phyloP scores from a whole-genome alignment of 53 echinoderm and acorn worm genomes.

The Astropecten irregularis region DNA sequence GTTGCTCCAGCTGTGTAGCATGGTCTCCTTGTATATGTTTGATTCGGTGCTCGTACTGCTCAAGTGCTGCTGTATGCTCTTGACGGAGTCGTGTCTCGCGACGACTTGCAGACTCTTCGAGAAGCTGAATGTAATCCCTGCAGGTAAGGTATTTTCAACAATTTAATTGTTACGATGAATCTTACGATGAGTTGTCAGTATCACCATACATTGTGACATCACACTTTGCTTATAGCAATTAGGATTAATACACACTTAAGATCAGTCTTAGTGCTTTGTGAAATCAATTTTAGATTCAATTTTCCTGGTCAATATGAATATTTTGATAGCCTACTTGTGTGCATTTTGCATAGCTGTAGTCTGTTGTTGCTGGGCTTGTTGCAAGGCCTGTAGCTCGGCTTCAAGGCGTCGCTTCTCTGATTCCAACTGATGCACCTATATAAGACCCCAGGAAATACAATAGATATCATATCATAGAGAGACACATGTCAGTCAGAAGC shows the following conservation, averaged over 20 bases:
- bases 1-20: constrained; percentile 60
- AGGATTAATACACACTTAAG: no score
- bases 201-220: no score
- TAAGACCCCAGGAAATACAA: no score
- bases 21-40: constrained; percentile 62
- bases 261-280: no score
- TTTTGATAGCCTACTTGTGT: constrained; percentile 83
- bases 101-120: constrained; percentile 69
- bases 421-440: constrained; percentile 83
- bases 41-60: constrained; percentile 70
- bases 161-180: not conserved
- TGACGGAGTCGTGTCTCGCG: constrained; percentile 67
- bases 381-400: constrained; percentile 58
- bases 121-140: constrained; percentile 69
- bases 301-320: not conserved
- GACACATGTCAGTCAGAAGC: no score
- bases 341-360: constrained; percentile 65
- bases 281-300: no score
- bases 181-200: no score
- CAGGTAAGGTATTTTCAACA: not conserved
- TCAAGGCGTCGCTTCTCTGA: constrained; percentile 82
- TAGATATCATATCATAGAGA: no score
- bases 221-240: no score
- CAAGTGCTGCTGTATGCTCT: constrained; percentile 58
- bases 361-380: constrained; percentile 83